A percentile compares a stretch with the other conserved stretches of the same genome.
Evolutionary conservation across 2,797 vertebrate species (phyloP).

Genomic region (Urosaurus nigricauda): DNA sequence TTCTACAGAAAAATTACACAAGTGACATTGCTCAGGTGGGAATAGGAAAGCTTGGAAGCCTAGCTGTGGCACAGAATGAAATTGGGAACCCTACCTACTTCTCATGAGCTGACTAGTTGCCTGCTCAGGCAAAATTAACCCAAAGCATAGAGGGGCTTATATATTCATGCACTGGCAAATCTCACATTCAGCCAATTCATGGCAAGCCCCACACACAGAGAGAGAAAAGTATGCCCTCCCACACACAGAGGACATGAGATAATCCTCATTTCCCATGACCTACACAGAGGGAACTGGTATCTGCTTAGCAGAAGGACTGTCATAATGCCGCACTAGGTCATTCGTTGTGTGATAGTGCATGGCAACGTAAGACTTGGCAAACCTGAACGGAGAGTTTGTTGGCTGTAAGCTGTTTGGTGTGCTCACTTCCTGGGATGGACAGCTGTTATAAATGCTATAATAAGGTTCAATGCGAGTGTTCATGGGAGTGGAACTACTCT

Average conservation of each 20-base stretch:
- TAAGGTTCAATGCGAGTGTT: conserved; percentile 97
- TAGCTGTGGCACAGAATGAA: not conserved
- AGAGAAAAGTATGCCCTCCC: not conserved
- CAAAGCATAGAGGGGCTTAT: not conserved
- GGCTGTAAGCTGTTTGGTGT: conserved; percentile 88
- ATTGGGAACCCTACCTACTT: not conserved
- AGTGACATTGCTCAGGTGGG: not conserved
- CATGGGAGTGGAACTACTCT: conserved; percentile 93
- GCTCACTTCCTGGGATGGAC: conserved; percentile 85
- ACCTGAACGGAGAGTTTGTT: conserved; percentile 84
- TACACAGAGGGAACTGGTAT: conserved; percentile 92
- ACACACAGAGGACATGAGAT: not conserved
- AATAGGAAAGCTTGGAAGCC: conserved; percentile 1
- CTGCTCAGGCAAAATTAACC: not conserved
- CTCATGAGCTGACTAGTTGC: not conserved
- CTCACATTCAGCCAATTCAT: not conserved
- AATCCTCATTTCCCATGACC: conserved; percentile 4
- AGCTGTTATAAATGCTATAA: conserved; percentile 97
- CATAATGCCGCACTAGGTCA: conserved; percentile 85
- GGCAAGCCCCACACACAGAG: not conserved
- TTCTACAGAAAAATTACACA: not conserved
- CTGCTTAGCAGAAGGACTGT: conserved; percentile 86
- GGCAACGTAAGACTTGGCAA: conserved; percentile 89
- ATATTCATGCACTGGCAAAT: not conserved
- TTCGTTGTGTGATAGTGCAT: conserved; percentile 90